Evolutionary conservation across 2,888 invertebrate genomes (phyloP).

Genomic region (Tyria jacobaeae): DNA sequence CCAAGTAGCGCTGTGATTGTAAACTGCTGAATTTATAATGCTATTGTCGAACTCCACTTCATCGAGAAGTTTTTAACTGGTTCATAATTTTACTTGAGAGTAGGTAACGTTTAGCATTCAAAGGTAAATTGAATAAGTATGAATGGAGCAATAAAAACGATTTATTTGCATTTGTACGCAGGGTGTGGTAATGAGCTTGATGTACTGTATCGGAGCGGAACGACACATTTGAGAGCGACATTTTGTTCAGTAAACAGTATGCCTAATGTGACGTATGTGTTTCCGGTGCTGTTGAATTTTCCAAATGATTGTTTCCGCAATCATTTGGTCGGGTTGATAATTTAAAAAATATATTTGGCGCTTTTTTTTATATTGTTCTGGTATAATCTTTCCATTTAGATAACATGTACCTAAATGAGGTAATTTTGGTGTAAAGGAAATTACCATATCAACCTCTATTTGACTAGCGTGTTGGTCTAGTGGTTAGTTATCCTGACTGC

Average conservation of each 20-base stretch:
- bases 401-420: background rate
- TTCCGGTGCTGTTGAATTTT: constrained; percentile 48
- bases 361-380: constrained; percentile 3
- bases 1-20: constrained; percentile 85
- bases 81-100: constrained; percentile 79
- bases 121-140: constrained; percentile 61
- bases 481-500: no score
- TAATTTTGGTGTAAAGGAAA: background rate
- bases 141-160: constrained; percentile 43
- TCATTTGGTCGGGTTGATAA: constrained; percentile 29
- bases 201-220: constrained; percentile 29
- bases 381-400: constrained; percentile 15
- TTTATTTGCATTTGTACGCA: constrained; percentile 43
- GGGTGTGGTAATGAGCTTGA: constrained; percentile 38
- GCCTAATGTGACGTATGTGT: constrained; percentile 47
- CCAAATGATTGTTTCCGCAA: constrained; percentile 51
- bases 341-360: constrained; percentile 15
- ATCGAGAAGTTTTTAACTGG: constrained; percentile 82
- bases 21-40: constrained; percentile 86
- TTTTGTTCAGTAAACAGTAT: constrained; percentile 34
- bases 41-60: constrained; percentile 85
- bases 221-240: constrained; percentile 31
- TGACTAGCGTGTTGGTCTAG: no score
- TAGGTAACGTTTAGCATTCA: constrained; percentile 68
- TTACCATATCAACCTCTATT: background rate